Percentiles rank a stretch among this genome's conserved stretches.
Conservation (phyloP, 2,888 invertebrate species). For the Plutella xylostella region DNA sequence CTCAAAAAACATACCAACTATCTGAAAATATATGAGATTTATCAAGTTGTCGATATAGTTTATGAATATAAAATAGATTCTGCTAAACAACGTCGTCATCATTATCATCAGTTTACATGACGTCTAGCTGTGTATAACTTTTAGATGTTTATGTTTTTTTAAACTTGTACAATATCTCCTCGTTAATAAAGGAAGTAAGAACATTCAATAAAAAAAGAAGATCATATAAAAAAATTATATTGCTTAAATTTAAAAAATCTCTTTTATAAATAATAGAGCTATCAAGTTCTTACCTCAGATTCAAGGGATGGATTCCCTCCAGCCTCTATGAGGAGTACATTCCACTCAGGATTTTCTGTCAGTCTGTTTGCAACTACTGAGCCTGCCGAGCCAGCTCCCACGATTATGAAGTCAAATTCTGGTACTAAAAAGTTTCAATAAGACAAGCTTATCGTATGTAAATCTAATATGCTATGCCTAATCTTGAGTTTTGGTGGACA, state of each 20-base stretch:
- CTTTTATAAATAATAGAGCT: no score
- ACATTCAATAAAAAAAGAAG: neutral
- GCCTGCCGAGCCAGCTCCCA: slow-evolving; percentile 16
- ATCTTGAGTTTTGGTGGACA: neutral
- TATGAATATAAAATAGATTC: no score
- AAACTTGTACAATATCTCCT: neutral
- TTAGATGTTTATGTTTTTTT: neutral
- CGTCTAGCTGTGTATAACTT: neutral
- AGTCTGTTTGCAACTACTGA: slow-evolving; percentile 18
- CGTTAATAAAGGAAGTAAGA: neutral
- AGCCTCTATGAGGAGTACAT: slow-evolving; percentile 18
- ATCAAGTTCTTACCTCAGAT: slow-evolving; percentile 14
- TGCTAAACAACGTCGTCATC: no score
- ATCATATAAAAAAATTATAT: no score
- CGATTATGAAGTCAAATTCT: slow-evolving; percentile 18
- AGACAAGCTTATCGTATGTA: no score
- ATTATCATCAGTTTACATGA: no score
- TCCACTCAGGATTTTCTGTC: slow-evolving; percentile 17
- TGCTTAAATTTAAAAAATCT: no score
- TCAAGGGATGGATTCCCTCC: slow-evolving; percentile 17
- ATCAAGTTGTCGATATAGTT: no score
- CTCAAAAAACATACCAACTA: slow-evolving; percentile 40
- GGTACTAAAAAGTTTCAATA: slow-evolving; percentile 15
- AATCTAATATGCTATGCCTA: no score
- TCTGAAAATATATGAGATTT: slow-evolving; percentile 1